Percentiles rank a stretch among this genome's conserved stretches.
Conservation (phyloP, 35 echinoderm and acorn worm genomes). For the Hemicentrotus pulcherrimus region DNA sequence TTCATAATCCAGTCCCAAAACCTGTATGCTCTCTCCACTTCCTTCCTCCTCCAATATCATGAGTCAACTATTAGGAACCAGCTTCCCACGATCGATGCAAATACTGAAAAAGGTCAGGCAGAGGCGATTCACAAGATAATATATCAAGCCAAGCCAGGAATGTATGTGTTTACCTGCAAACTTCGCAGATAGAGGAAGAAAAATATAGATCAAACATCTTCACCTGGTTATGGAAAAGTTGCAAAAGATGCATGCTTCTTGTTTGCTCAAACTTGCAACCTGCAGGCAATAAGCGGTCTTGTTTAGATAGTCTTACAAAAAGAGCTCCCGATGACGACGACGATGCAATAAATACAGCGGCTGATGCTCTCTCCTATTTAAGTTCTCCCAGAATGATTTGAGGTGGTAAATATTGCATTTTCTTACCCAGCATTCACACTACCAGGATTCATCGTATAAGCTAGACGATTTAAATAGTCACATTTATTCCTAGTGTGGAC, state of each 20-base stretch:
- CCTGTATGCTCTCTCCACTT: not conserved
- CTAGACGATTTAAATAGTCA: too few species aligned
- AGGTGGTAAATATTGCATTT: too few species aligned
- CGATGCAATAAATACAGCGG: too few species aligned
- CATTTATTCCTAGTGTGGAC: too few species aligned
- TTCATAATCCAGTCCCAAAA: not conserved
- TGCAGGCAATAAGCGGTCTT: not conserved
- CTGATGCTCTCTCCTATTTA: too few species aligned
- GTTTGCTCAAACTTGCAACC: not conserved
- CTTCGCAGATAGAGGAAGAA: not conserved
- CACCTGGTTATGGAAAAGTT: not conserved
- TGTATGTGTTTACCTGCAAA: not conserved
- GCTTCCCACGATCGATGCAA: not conserved
- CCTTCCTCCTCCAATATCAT: not conserved
- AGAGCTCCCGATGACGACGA: not conserved
- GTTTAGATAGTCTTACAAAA: not conserved
- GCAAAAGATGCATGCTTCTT: not conserved
- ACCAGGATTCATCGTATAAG: too few species aligned
- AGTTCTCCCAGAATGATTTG: too few species aligned
- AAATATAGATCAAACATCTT: not conserved
- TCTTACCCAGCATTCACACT: too few species aligned
- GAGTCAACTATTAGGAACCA: not conserved
- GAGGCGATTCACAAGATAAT: not conserved
- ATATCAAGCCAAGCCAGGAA: not conserved
- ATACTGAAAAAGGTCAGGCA: not conserved